These are phyloP conservation scores for Phylloscopus trochiloides DNA, from an alignment of 2,113 vertebrate genomes.

Conservation along the genomic window DNA sequence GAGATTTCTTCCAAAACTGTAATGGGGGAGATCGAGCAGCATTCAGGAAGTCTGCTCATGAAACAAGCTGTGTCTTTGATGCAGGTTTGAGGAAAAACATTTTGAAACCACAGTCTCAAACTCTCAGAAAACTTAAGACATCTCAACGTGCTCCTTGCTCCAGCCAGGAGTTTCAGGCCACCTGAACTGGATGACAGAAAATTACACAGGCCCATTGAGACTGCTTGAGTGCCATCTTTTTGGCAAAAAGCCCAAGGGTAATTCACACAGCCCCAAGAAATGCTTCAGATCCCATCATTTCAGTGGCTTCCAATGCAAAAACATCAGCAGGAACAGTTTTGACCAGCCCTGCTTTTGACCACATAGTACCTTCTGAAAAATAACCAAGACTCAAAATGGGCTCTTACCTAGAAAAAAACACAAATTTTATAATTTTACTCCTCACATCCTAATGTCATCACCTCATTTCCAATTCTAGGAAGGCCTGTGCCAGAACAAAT, in stretches of 20 bases:
- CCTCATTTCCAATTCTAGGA: neutral
- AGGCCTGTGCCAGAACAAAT: neutral
- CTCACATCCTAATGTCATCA: neutral
- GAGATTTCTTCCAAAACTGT: neutral
- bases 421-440: neutral
- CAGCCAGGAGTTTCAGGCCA: neutral
- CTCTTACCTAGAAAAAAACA: neutral
- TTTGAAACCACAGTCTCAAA: neutral
- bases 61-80: neutral
- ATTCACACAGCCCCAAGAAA: neutral
- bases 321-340: neutral
- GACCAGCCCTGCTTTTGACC: neutral
- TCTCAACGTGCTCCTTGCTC: neutral
- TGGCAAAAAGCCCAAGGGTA: neutral
- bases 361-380: neutral
- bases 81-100: neutral
- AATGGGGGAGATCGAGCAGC: rapidly evolving
- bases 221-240: neutral
- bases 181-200: neutral
- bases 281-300: neutral
- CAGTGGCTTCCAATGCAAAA: neutral
- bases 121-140: neutral
- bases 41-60: neutral
- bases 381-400: neutral
- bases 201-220: neutral